Evolutionary conservation across 2,113 vertebrate genomes (phyloP), one percentile per base, ranked within the genome.

Genomic region (Mionectes macconnelli): DNA sequence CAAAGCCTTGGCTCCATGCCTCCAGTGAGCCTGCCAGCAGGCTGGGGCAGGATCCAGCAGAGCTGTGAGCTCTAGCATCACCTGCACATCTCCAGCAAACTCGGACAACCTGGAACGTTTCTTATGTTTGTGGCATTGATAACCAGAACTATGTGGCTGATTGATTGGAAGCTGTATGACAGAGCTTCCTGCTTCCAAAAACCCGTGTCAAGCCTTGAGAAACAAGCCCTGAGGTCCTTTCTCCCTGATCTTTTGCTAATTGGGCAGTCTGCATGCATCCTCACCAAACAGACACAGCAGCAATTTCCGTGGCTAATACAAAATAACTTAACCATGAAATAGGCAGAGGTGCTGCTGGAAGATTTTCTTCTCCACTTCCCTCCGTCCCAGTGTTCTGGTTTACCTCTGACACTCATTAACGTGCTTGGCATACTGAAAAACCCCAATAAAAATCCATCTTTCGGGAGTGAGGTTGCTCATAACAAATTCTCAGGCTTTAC

Each of bases 251-350:
- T 89, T 91, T 80, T 78, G 70, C 80, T 92, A 93, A 97, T 88
- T 94, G 77, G 86, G 86, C 78, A 97, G 90, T 86, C 95, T 93
- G 74, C n/a, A 78, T 80, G 84, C 92, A 94, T 95, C 94, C 68
- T 79, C 87, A 82, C 77, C 50, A 8, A 85, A 86, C n/a, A 88
- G 70, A 83, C 63, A 60, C 74, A 44, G 90, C 90, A 91, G 84
- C 87, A 91, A 90, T 96, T 96, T 96, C 89, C 5, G 1, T 70
- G 87, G 55, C 93, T 90, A 86, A 96, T 95, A 87, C 79, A 89
- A 93, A 97, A 76, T 62, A 92, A 94, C 76, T 93, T 96, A 93
- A 90, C 67, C 95, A 96, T 93, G 87, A 97, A 97, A 97, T 95
- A 96, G 96, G 90, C 78, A 95, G 84, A 95, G 90, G 72, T 81